Evolutionary conservation across 2,113 vertebrate species (phyloP).

Genomic region (Melanostigma gelatinosum): DNA sequence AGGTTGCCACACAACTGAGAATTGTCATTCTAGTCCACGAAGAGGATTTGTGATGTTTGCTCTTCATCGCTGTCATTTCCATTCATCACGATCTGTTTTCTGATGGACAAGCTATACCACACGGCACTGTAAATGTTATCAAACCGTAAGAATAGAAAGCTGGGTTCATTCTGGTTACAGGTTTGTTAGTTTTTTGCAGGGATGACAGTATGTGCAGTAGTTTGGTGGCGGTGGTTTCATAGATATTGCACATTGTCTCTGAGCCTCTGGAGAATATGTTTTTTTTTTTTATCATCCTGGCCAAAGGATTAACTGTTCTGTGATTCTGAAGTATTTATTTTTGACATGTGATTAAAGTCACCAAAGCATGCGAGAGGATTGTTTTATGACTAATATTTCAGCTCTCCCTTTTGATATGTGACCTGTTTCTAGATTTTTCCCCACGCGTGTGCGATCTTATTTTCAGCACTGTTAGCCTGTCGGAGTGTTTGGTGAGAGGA

Average conservation of each 20-base stretch:
- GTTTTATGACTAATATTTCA: slow-evolving; percentile 30
- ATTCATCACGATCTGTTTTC: neutral
- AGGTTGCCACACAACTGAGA: slow-evolving; percentile 9
- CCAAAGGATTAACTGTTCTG: slow-evolving; percentile 23
- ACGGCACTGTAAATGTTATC: neutral
- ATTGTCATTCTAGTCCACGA: slow-evolving; percentile 42
- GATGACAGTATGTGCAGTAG: slow-evolving; percentile 20
- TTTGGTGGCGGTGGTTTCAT: slow-evolving; percentile 20
- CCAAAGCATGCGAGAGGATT: neutral
- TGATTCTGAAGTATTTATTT: slow-evolving; percentile 15
- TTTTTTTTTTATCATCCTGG: slow-evolving; percentile 30
- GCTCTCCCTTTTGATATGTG: slow-evolving; percentile 1
- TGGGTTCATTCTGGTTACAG: neutral
- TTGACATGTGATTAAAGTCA: slow-evolving; percentile 9
- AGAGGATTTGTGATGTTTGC: neutral
- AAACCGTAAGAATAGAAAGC: neutral
- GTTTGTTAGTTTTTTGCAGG: neutral
- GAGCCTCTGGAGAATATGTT: slow-evolving; percentile 45
- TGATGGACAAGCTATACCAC: neutral
- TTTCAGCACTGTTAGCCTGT: neutral
- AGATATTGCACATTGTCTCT: slow-evolving; percentile 21
- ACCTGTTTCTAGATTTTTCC: slow-evolving; percentile 11
- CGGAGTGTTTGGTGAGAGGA: neutral
- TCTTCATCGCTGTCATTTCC: neutral
- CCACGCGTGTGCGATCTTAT: slow-evolving; percentile 4